Base-by-base conservation (phyloP, 2,888 invertebrate species). In the Macrophya annulata region DNA sequence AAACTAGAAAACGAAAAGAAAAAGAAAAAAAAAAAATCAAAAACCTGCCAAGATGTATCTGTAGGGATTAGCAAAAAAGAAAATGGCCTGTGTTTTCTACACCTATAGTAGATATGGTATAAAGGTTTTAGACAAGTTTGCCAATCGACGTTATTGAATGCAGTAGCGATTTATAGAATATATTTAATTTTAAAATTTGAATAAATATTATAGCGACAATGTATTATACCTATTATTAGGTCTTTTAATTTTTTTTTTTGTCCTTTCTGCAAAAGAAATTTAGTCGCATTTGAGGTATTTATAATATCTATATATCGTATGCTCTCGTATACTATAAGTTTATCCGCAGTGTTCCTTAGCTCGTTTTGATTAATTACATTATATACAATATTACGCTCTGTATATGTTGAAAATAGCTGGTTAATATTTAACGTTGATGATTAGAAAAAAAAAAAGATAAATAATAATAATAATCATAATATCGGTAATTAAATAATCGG, bases 351-450 rank as follows among this genome's bases (percentile, higher is more conserved):
- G 71, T 72, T 72, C 71, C 71, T 72, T 72, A 72, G 71, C 71
- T 72, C 68, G 84, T 79, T 79, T 85, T 85, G 43, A 84, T 85
- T 85, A 84, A 81, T 85, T 83, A n/a, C n/a, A 86, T 86, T 86
- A 86, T 86, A 86, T 86, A 86, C 85, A 45, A 48, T 84, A 76
- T 86, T 85, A 86, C 86, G 31, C 82, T 86, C 86, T 86, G 84
- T 86, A 85, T 77, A 86, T 85, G 86, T 83, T 85, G 85, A 86
- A 85, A 87, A 87, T 87, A 87, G 81, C 85, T 87, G 86, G 84
- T 87, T 87, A 72, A 76, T 86, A 85, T 85, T 87, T 85, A 85
- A 87, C 84, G 87, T 87, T 87, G 87, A 87, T 45, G 10, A 48
- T 43, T 31, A 2, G 31, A 31, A 31, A n/a, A n/a, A n/a, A n/a